Evolutionary conservation across 2,888 invertebrate genomes (phyloP).

Genomic region (Oxycera nigricornis): DNA sequence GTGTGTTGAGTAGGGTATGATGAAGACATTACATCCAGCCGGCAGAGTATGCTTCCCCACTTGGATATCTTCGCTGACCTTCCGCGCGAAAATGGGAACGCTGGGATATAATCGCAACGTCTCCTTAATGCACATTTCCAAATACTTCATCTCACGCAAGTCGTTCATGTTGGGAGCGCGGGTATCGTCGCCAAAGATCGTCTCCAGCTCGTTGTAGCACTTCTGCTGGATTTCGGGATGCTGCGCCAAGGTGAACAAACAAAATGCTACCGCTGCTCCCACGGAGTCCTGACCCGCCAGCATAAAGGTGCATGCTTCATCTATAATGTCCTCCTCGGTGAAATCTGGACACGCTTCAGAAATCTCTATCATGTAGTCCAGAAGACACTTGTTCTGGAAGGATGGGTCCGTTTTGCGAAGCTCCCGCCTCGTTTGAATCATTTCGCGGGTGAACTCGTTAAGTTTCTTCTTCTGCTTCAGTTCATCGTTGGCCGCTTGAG

Average conservation of each 20-base stretch:
- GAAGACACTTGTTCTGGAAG: constrained; percentile 57
- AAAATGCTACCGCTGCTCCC: constrained; percentile 66
- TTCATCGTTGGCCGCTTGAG: constrained; percentile 64
- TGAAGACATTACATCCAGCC: constrained; percentile 65
- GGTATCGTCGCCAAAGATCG: constrained; percentile 60
- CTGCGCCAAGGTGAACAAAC: constrained; percentile 66
- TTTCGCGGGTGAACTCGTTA: constrained; percentile 62
- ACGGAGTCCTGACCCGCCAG: constrained; percentile 71
- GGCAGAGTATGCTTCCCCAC: constrained; percentile 64
- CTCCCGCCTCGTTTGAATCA: constrained; percentile 58
- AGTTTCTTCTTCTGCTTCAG: constrained; percentile 64
- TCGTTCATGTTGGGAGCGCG: constrained; percentile 65
- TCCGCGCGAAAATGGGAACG: constrained; percentile 60
- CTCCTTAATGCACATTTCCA: constrained; percentile 76
- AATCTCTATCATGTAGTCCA: constrained; percentile 66
- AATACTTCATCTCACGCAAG: constrained; percentile 69
- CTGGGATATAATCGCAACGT: constrained; percentile 65
- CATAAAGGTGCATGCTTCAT: constrained; percentile 71
- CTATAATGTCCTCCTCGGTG: constrained; percentile 66
- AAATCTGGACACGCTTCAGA: constrained; percentile 64
- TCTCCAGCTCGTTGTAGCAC: constrained; percentile 63
- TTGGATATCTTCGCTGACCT: constrained; percentile 59
- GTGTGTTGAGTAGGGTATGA: constrained; percentile 67
- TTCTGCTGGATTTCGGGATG: constrained; percentile 63
- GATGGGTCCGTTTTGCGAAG: constrained; percentile 49